These are phyloP conservation scores for Melanerpes aurifrons DNA, from an alignment of 2,113 vertebrate species.

Conservation along the genomic window DNA sequence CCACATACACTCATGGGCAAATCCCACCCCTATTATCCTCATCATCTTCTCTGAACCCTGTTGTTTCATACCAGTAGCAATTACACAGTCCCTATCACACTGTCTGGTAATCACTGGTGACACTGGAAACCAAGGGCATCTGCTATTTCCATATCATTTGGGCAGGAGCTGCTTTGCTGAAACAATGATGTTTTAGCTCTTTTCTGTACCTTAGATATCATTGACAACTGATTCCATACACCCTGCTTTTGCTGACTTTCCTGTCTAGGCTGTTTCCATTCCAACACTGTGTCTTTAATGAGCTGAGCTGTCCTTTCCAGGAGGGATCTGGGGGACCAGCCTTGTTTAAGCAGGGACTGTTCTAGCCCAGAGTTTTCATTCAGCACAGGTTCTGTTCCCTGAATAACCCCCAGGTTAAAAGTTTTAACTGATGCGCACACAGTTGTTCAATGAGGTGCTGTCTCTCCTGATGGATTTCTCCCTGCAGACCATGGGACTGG, in stretches of 20 bases:
- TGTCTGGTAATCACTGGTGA: neutral
- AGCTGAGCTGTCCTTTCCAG: neutral
- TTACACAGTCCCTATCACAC: neutral
- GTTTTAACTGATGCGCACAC: slow-evolving; percentile 12
- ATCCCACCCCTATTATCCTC: neutral
- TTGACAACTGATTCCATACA: neutral
- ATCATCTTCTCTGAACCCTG: neutral
- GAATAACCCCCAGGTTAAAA: neutral
- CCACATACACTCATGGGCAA: neutral
- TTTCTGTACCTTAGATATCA: neutral
- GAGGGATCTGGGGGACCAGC: neutral
- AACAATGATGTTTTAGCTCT: neutral
- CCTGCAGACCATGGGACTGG: neutral
- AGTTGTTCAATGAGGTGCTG: neutral
- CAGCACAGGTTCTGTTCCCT: neutral
- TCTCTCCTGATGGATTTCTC: slow-evolving; percentile 1
- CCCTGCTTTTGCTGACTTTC: neutral
- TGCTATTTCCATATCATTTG: neutral
- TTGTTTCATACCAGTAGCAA: neutral
- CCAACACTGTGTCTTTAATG: neutral
- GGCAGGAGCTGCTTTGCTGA: neutral
- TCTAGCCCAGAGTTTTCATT: neutral
- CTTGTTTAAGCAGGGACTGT: neutral
- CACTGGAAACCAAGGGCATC: neutral
- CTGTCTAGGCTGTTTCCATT: neutral